These are phyloP conservation scores for Ceratothoa steindachneri DNA, from an alignment of 2,888 invertebrate genomes.

Conservation along the genomic window DNA sequence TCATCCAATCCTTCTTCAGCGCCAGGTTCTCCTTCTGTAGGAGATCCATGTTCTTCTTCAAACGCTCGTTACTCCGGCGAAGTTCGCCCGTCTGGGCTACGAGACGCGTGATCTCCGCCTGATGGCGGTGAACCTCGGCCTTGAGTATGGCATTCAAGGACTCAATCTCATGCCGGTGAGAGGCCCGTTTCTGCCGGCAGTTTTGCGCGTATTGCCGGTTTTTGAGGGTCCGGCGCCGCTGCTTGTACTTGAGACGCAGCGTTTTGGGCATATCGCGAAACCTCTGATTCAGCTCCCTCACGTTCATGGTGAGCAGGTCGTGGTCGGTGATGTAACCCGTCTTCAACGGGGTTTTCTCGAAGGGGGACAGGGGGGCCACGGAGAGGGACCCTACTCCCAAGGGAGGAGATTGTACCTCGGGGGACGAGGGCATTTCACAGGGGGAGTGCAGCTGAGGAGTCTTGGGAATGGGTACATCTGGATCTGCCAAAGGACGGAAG, in stretches of 20 bases:
- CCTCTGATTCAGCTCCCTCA: conserved; percentile 87
- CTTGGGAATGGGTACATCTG: too few relatives aligned
- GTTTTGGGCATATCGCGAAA: conserved; percentile 88
- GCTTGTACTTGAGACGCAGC: conserved; percentile 83
- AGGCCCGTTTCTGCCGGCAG: conserved; percentile 78
- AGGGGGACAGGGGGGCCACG: too few relatives aligned
- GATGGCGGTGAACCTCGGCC: background rate
- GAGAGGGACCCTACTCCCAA: too few relatives aligned
- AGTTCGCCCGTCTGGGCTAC: background rate
- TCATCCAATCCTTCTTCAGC: too few relatives aligned
- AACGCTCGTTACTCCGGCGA: background rate
- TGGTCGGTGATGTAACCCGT: conserved; percentile 65
- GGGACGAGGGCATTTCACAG: too few relatives aligned
- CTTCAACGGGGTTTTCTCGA: too few relatives aligned
- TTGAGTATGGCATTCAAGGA: background rate
- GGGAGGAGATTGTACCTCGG: too few relatives aligned
- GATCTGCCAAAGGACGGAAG: too few relatives aligned
- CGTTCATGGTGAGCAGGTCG: conserved; percentile 78
- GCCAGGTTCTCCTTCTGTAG: background rate
- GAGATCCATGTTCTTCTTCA: background rate
- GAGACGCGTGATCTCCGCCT: background rate
- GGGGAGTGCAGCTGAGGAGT: too few relatives aligned
- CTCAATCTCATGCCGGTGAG: background rate
- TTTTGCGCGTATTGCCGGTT: conserved; percentile 77
- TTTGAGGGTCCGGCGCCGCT: conserved; percentile 87